A percentile compares a stretch with the other conserved stretches of the same genome.
Conservation (phyloP, 2,113 vertebrate species). For the Australoheros scitulus region DNA sequence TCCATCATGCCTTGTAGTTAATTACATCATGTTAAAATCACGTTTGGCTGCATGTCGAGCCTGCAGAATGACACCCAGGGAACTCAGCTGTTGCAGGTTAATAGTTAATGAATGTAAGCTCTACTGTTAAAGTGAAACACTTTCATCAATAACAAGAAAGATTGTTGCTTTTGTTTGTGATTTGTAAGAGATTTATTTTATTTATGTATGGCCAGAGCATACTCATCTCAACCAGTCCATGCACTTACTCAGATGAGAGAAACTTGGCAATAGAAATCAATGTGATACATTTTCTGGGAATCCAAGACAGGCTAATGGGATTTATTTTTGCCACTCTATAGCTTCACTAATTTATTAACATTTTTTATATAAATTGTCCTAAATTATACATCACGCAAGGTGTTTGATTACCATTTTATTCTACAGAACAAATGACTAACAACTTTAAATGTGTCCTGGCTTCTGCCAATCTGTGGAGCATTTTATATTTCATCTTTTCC, state of each 20-base stretch:
- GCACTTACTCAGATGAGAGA: neutral
- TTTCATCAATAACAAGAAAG: neutral
- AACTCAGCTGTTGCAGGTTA: neutral
- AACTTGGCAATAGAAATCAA: neutral
- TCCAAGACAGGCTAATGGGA: neutral
- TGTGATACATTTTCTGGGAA: neutral
- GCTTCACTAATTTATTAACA: neutral
- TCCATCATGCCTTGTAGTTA: constrained; percentile 49
- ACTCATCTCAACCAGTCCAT: neutral
- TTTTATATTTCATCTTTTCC: neutral
- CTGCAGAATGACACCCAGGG: neutral
- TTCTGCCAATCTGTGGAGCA: neutral
- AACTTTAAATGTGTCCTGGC: neutral
- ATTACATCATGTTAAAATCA: constrained; percentile 47
- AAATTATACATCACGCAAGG: neutral
- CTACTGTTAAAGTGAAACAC: neutral
- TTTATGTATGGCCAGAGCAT: neutral
- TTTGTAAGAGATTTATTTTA: neutral
- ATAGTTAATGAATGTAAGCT: neutral
- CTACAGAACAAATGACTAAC: rapidly evolving
- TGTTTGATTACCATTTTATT: neutral
- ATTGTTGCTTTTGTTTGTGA: neutral
- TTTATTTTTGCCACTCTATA: neutral
- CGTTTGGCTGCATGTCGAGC: neutral
- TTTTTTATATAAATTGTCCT: neutral